Conservation (phyloP, 2,888 invertebrate species). For the Heliconius hortense region DNA sequence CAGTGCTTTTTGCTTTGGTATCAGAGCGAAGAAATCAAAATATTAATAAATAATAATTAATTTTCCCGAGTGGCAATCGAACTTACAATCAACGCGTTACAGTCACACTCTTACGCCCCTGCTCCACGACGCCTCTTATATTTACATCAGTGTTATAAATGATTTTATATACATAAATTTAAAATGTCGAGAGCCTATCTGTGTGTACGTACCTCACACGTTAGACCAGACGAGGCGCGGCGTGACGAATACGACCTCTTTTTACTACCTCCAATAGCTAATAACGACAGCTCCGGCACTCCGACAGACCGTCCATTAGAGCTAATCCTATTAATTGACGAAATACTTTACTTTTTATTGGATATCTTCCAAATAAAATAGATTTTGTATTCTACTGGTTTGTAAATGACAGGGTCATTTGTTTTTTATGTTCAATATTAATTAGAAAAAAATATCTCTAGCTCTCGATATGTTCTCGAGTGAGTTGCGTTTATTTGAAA, state of each 20-base stretch:
- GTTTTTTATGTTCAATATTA: constrained; percentile 9
- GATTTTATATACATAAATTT: background rate
- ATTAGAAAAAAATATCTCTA: background rate
- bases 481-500: background rate
- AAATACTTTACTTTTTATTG: constrained; percentile 22
- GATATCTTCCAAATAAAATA: background rate
- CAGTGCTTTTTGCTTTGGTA: no score
- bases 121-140: no score
- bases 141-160: background rate
- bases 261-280: constrained; percentile 25
- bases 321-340: constrained; percentile 31
- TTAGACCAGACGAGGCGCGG: background rate
- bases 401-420: background rate
- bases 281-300: constrained; percentile 32
- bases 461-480: background rate
- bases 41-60: no score
- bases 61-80: no score
- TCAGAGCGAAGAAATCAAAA: no score
- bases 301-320: constrained; percentile 20
- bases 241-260: constrained; percentile 27
- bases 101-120: no score
- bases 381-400: background rate
- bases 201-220: background rate
- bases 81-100: no score
- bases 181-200: background rate